Conservation (phyloP, 2,113 vertebrate genomes). For the Dromas ardeola region DNA sequence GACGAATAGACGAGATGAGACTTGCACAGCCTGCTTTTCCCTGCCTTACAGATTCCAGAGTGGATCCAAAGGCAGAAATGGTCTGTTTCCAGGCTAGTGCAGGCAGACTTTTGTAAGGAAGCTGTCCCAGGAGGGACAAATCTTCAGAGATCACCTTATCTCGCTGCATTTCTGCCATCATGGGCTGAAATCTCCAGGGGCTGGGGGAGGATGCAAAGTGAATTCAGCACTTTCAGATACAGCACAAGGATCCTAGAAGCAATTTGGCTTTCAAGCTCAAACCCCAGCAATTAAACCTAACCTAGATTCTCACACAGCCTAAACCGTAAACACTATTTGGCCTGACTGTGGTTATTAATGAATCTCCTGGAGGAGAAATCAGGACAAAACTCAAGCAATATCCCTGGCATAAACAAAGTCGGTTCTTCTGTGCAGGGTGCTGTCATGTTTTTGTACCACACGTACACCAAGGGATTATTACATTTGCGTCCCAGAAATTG, state of each 20-base stretch:
- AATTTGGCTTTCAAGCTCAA: conserved; percentile 44
- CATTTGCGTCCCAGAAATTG: conserved; percentile 42
- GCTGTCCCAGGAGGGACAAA: not conserved
- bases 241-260: not conserved
- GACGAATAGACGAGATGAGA: not conserved
- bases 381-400: conserved; percentile 28
- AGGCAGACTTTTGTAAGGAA: not conserved
- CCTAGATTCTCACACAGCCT: conserved; percentile 37
- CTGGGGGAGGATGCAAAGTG: not conserved
- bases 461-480: conserved; percentile 33
- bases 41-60: not conserved
- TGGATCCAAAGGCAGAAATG: not conserved
- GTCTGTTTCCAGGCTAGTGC: not conserved
- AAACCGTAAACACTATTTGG: not conserved
- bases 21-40: not conserved
- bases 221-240: conserved; percentile 16
- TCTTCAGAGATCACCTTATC: conserved; percentile 14
- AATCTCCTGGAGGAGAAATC: conserved; percentile 37
- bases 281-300: conserved; percentile 55
- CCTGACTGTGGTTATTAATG: conserved; percentile 39
- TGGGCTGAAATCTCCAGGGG: conserved; percentile 16
- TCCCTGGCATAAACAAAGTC: conserved; percentile 24
- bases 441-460: conserved; percentile 16
- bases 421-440: conserved; percentile 10
- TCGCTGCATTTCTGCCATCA: conserved; percentile 10